Evolutionary conservation across 1,140 invertebrate species (phyloP).

Genomic region (Drosophila sp.): DNA sequence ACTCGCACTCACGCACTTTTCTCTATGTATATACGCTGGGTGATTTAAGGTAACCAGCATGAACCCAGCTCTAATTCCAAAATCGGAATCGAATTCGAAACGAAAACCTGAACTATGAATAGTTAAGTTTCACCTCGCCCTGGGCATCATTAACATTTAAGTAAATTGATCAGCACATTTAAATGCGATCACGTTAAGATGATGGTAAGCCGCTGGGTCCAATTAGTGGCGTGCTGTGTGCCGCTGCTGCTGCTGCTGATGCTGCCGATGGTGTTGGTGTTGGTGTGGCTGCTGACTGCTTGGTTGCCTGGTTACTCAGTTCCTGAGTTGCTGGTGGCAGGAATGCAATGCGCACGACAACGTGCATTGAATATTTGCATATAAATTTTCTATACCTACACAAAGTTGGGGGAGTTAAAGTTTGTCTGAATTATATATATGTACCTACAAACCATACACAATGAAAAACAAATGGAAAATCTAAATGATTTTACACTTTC

Average conservation of each 20-base stretch:
- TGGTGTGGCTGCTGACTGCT: slow-evolving; percentile 12
- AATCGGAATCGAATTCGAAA: slow-evolving; percentile 2
- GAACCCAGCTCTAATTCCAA: slow-evolving; percentile 44
- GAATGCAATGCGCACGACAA: slow-evolving; percentile 66
- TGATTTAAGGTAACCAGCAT: slow-evolving; percentile 53
- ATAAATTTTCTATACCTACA: slow-evolving; percentile 66
- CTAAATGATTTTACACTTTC: neutral
- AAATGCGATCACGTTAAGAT: slow-evolving; percentile 73
- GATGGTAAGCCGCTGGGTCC: slow-evolving; percentile 65
- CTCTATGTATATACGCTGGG: neutral
- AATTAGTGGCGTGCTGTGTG: slow-evolving; percentile 73
- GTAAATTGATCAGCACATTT: slow-evolving; percentile 80
- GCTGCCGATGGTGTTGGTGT: slow-evolving; percentile 32
- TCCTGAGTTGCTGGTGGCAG: slow-evolving; percentile 23
- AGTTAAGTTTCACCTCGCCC: slow-evolving; percentile 50
- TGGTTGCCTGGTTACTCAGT: slow-evolving; percentile 10
- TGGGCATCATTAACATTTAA: slow-evolving; percentile 75
- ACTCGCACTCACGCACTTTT: slow-evolving; percentile 9
- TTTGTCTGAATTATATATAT: slow-evolving; percentile 15
- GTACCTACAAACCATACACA: neutral
- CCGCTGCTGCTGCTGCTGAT: slow-evolving; percentile 37
- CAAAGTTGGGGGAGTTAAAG: slow-evolving; percentile 43
- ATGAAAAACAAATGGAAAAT: neutral
- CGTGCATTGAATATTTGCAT: slow-evolving; percentile 79
- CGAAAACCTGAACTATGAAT: slow-evolving; percentile 25